These are phyloP conservation scores for Pica pica DNA, from an alignment of 2,113 vertebrate species.

Conservation along the genomic window DNA sequence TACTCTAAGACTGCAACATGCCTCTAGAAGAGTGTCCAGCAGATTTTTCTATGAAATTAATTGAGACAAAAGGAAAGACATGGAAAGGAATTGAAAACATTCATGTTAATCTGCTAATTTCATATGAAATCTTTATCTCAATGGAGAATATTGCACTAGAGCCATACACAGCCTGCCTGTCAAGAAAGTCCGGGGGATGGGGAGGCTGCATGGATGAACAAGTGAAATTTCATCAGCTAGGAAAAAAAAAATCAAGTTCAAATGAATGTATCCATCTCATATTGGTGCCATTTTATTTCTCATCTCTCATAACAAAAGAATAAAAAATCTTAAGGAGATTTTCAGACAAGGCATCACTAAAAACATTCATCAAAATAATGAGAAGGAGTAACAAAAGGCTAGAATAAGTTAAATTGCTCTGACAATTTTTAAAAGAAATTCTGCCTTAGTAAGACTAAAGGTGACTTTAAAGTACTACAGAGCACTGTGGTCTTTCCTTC, in stretches of 20 bases:
- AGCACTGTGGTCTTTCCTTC: not conserved
- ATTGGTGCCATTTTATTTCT: not conserved
- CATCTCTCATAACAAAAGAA: not conserved
- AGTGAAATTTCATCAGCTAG: not conserved
- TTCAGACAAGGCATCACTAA: not conserved
- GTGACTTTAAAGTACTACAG: not conserved
- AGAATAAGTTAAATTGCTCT: not conserved
- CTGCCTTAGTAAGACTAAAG: not conserved
- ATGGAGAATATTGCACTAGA: not conserved
- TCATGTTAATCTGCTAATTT: not conserved
- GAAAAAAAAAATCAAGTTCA: not conserved
- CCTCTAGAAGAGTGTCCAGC: not conserved
- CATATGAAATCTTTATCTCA: not conserved
- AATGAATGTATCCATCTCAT: not conserved
- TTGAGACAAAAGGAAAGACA: not conserved
- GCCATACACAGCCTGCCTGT: not conserved
- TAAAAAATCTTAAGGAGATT: not conserved
- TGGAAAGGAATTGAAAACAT: not conserved
- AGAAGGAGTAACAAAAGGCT: not conserved
- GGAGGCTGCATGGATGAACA: not conserved
- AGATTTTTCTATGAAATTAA: not conserved
- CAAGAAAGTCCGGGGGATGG: not conserved
- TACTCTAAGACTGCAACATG: not conserved
- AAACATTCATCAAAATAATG: not conserved
- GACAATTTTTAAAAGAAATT: not conserved